Evolutionary conservation across 2,888 invertebrate species (phyloP).

Genomic region (Fissipunctia ypsillon): DNA sequence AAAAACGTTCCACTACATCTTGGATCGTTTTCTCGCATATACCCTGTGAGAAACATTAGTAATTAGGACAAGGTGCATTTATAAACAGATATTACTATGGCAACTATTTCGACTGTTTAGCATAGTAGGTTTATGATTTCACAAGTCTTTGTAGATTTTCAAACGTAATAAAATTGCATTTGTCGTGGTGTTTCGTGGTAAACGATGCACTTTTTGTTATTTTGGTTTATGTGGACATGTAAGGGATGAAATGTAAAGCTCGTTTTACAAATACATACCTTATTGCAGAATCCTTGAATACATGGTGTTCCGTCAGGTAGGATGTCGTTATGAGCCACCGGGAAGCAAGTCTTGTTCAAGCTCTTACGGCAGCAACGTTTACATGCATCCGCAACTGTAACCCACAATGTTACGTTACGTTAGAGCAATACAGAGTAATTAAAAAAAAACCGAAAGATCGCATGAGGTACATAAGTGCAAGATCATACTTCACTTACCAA

Average conservation of each 20-base stretch:
- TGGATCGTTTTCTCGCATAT: conserved; percentile 98
- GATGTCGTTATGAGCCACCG: conserved; percentile 96
- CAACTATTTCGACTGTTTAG: not conserved
- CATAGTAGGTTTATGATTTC: not conserved
- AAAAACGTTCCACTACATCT: conserved; percentile 98
- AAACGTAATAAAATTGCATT: not conserved
- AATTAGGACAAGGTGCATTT: not conserved
- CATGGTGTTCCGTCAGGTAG: conserved; percentile 98
- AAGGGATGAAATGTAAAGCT: not conserved
- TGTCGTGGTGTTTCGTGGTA: not conserved
- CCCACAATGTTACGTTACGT: conserved; percentile 1
- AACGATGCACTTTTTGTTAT: not conserved
- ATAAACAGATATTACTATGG: no score
- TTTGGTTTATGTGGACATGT: not conserved
- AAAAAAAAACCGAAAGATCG: no score
- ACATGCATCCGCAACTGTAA: conserved; percentile 97
- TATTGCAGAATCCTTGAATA: conserved; percentile 98
- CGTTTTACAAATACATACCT: conserved; percentile 86
- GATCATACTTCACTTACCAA: no score
- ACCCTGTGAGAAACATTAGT: conserved; percentile 91
- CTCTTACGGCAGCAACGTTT: conserved; percentile 98
- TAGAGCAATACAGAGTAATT: not conserved
- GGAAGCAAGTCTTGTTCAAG: conserved; percentile 97
- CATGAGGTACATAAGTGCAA: no score
- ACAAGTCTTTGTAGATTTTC: not conserved